Evolutionary conservation across 2,797 vertebrate genomes (phyloP).

Genomic region (Cheracebus regulus): DNA sequence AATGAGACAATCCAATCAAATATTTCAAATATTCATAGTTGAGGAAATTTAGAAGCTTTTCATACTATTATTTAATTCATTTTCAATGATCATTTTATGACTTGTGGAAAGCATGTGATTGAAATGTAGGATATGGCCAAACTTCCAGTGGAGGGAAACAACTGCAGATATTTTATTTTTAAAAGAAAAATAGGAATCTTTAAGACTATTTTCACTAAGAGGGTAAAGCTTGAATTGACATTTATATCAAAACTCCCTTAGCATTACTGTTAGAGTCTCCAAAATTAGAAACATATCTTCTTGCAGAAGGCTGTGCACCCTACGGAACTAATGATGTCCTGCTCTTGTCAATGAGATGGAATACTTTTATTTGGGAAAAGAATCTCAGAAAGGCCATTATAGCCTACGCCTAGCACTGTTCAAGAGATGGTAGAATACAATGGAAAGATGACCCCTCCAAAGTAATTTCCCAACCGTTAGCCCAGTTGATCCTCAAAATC

Average conservation of each 20-base stretch:
- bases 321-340: constrained; percentile 4
- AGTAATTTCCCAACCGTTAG: neutral
- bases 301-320: neutral
- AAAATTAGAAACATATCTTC: constrained; percentile 1
- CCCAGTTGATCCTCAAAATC: neutral
- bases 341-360: constrained; percentile 18
- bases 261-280: neutral
- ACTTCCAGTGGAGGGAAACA: neutral
- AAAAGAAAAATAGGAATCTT: constrained; percentile 7
- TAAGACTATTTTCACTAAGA: neutral
- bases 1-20: neutral
- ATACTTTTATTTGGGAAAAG: constrained; percentile 15
- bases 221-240: neutral
- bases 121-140: neutral
- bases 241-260: constrained; percentile 15
- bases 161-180: neutral
- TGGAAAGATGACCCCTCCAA: neutral
- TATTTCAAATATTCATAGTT: neutral
- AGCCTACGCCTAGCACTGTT: neutral
- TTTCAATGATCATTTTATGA: neutral
- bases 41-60: neutral
- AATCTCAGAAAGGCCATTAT: neutral
- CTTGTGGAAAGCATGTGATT: neutral
- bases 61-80: neutral
- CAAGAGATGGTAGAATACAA: neutral